phyloP scores from a whole-genome alignment of 2,113 vertebrate genomes.

The Crotalus horridus region DNA sequence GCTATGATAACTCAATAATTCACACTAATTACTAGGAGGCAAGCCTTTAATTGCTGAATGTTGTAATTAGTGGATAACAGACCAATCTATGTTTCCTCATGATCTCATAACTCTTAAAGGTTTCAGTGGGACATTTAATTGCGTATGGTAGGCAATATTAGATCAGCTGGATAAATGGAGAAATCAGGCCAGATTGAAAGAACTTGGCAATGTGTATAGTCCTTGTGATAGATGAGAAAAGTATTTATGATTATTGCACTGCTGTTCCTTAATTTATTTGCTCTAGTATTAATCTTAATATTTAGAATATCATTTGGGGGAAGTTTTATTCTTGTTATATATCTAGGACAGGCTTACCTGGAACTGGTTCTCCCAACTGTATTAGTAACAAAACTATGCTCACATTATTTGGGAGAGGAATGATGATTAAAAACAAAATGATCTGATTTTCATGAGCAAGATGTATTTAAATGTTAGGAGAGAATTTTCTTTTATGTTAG shows the following conservation, averaged over 20 bases:
- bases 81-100: not conserved
- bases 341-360: not conserved
- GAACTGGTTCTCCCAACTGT: not conserved
- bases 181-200: not conserved
- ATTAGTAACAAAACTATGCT: not conserved
- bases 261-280: not conserved
- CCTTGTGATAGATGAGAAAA: not conserved
- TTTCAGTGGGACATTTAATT: constrained; percentile 27
- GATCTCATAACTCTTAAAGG: constrained; percentile 4
- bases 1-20: constrained; percentile 7
- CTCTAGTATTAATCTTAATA: not conserved
- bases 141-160: not conserved
- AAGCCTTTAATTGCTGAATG: constrained; percentile 13
- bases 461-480: not conserved
- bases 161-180: not conserved
- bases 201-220: not conserved
- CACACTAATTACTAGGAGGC: constrained; percentile 1
- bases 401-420: not conserved
- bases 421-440: not conserved
- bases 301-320: not conserved
- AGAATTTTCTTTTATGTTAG: not conserved
- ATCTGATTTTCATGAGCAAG: not conserved
- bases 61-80: constrained; percentile 32
- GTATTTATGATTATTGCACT: not conserved
- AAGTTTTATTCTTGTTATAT: not conserved